phyloP scores from a whole-genome alignment of 2,888 invertebrate species.

The Chrysolina haemoptera region DNA sequence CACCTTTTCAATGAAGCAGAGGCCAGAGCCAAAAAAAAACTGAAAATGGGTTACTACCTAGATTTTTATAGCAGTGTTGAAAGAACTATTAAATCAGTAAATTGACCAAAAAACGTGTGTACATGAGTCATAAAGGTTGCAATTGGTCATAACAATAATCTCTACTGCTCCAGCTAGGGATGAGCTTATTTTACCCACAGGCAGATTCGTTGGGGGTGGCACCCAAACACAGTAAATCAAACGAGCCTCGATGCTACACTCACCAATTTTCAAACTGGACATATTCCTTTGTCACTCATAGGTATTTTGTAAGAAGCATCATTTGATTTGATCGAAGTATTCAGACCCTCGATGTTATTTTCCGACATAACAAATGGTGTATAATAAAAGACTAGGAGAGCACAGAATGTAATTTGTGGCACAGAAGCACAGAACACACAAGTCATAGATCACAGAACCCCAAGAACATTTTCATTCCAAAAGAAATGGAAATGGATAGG shows the following conservation, averaged over 20 bases:
- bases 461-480: no score
- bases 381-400: no score
- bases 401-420: no score
- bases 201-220: constrained; percentile 64
- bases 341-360: constrained; percentile 52
- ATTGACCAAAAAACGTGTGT: neutral
- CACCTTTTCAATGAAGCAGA: constrained; percentile 22
- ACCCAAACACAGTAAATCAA: constrained; percentile 56
- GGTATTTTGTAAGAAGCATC: constrained; percentile 57
- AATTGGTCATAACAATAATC: constrained; percentile 35
- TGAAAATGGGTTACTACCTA: constrained; percentile 17
- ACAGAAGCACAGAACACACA: no score
- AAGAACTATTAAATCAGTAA: neutral
- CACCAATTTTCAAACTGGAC: constrained; percentile 77
- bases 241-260: constrained; percentile 57
- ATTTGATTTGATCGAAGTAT: constrained; percentile 54
- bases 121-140: constrained; percentile 25
- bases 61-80: neutral
- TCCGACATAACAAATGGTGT: constrained; percentile 59
- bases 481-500: no score
- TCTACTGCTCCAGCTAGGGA: constrained; percentile 34
- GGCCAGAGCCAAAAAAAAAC: constrained; percentile 26
- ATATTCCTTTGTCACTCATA: constrained; percentile 72
- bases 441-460: no score
- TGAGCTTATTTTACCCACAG: constrained; percentile 51